Evolutionary conservation across 2,888 invertebrate species (phyloP), one percentile per base, ranked within the genome.

Genomic region (Lepidonotus clava): DNA sequence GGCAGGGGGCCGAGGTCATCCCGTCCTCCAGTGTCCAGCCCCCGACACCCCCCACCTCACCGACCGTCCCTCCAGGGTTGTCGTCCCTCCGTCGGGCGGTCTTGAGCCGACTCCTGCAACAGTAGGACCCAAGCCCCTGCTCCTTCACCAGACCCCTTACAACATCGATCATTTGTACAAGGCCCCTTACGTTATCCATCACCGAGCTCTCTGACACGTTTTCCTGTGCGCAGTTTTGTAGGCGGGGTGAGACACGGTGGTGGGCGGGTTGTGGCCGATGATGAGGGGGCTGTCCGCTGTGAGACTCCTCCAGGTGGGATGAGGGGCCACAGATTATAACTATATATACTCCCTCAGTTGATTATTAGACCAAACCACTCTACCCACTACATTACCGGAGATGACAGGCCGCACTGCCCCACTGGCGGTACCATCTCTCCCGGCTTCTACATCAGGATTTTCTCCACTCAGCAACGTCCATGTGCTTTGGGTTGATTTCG

Each of bases 101-200:
- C n/a, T n/a, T n/a, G n/a, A n/a, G n/a, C n/a, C n/a, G n/a, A n/a
- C n/a, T n/a, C n/a, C n/a, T n/a, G n/a, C n/a, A n/a, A n/a, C n/a
- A n/a, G n/a, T n/a, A n/a, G 24, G 61, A 28, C 61, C 28, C 61
- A 8, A 11, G 53, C 53, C 53, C 53, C 53, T 53, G 2, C 28
- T 28, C 28, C 61, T n/a, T 28, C 71, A 38, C 36, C 1, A 38
- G 71, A 38, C 71, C 36, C 71, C 71, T 71, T 71, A 38, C 71
- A 38, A 21, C 71, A 71, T 71, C 71, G 71, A 71, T 71, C 71
- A 71, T 71, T 71, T 71, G 71, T 71, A 71, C 71, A 71, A 34
- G 71, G 71, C 71, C 71, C 71, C 71, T 71, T 71, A 71, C 34
- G 71, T 71, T 71, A 71, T 71, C 38, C 38, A 71, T 71, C 71